Evolutionary conservation across 2,797 vertebrate species (phyloP).

Genomic region (Halcyon chelicuti): DNA sequence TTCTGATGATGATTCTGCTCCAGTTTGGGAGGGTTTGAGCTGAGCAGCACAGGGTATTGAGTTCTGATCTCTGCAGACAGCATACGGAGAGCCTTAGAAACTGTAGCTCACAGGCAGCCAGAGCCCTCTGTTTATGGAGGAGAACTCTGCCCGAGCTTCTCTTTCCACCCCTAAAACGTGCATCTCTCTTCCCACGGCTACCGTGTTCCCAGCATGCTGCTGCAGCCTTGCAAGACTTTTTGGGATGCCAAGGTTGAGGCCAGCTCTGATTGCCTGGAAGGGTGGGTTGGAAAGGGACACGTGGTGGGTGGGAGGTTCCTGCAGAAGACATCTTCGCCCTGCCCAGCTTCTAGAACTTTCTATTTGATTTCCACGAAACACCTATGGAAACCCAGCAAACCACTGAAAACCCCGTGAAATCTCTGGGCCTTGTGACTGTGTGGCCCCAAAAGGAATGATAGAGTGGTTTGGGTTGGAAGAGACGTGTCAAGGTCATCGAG

Average conservation of each 20-base stretch:
- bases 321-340: neutral
- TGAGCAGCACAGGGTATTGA: neutral
- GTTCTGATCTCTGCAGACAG: neutral
- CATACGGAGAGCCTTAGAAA: neutral
- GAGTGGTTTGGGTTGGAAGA: neutral
- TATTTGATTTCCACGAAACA: neutral
- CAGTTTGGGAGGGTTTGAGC: neutral
- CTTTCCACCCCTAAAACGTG: neutral
- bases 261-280: neutral
- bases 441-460: rapidly evolving
- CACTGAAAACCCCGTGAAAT: neutral
- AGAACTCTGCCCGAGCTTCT: neutral
- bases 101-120: neutral
- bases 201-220: neutral
- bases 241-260: neutral
- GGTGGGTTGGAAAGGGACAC: neutral
- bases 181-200: rapidly evolving
- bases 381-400: neutral
- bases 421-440: neutral
- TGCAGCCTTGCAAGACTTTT: neutral
- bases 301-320: rapidly evolving
- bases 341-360: neutral
- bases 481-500: neutral
- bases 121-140: neutral
- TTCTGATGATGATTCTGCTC: neutral